phyloP scores from a whole-genome alignment of 2,797 vertebrate genomes.

The Taeniopygia guttata region DNA sequence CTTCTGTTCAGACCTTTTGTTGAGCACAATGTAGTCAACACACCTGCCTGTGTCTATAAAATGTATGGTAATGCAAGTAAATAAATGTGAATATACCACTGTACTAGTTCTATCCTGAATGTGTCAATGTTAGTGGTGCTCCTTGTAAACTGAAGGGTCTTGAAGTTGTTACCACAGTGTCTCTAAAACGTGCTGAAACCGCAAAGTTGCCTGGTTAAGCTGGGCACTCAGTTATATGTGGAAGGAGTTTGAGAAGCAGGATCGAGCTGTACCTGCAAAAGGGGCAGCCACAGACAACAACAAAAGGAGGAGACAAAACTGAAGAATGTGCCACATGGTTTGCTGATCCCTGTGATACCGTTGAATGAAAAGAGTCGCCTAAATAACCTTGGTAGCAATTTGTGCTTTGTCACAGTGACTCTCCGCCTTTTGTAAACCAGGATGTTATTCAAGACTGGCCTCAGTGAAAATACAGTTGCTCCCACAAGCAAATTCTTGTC shows the following conservation, averaged over 20 bases:
- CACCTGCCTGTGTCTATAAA: background rate
- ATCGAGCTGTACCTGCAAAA: background rate
- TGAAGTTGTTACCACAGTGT: background rate
- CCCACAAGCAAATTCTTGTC: background rate
- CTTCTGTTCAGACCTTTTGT: background rate
- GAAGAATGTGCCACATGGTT: background rate
- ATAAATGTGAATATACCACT: background rate
- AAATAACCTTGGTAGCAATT: background rate
- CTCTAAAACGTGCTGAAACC: background rate
- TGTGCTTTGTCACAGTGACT: conserved; percentile 27
- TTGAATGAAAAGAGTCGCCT: background rate
- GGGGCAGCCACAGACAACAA: background rate
- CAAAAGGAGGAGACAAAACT: background rate
- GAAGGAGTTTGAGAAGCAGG: background rate
- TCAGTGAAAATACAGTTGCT: background rate
- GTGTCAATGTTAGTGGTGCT: background rate
- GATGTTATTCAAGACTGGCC: background rate
- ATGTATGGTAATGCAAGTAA: background rate
- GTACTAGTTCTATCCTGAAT: background rate
- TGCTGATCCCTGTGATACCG: background rate
- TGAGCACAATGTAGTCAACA: background rate
- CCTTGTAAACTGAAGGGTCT: background rate
- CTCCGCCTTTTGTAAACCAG: background rate
- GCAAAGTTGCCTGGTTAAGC: background rate
- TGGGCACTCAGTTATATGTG: background rate